Base-by-base conservation (phyloP, 2,888 invertebrate species). In the Pammene fasciana region DNA sequence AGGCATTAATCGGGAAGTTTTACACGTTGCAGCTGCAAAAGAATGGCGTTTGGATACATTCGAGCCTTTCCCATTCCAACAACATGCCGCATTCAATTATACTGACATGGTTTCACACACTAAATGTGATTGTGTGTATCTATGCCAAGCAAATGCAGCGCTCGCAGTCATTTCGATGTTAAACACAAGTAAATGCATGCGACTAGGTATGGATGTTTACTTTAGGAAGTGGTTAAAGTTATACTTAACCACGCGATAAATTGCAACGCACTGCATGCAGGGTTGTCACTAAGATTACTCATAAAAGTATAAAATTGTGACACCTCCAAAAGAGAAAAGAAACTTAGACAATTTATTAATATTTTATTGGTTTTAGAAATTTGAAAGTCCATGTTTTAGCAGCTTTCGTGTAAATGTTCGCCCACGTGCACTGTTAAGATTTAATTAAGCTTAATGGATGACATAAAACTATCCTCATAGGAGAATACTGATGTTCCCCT, bases 1-100 rank as follows among this genome's bases (percentile, higher is more conserved):
- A 60, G 64, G 89, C 90, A 91, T 91, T 90, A 92, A 92, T 90
- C 86, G 90, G 79, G 83, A 86, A 84, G 83, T 90, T 83, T 80
- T 83, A 81, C 80, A 81, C 79, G 79, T 79, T 82, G 80, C 74
- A 75, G 74, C 73, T 72, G 65, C 76, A 77, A 77, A 78, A 74
- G 75, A 78, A 76, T 78, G 78, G 74, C 78, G 78, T 80, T 78
- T 73, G 79, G 79, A 79, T 81, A 80, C 79, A 74, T 76, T 76
- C 38, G 16, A 61, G 18, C 18, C 50, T 50, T 54, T 34, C n/a
- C n/a, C 26, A 41, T 52, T 52, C 50, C n/a, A 50, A 50, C 6
- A 50, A 18, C 41, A n/a, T 8, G 5, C 10, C 41, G 10, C 13
- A 41, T 8, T 16, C 10, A 41, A 41, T 18, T 18, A 54, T 50